Conservation (phyloP, 23 tunicate species). For the Botrylloides violaceus region DNA sequence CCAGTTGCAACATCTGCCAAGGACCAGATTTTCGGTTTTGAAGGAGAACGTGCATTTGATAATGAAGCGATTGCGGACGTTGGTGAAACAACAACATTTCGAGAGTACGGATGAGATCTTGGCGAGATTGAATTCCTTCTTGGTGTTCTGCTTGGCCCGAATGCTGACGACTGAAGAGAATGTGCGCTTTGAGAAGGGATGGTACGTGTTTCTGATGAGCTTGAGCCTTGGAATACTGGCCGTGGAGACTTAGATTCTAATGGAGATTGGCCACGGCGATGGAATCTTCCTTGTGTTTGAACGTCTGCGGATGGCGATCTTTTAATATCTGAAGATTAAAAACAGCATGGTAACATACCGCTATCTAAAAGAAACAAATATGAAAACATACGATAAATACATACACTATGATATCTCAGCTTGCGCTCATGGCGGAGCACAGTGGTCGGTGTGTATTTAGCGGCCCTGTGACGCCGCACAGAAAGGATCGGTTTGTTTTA, state of each 20-base stretch:
- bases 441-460: no score
- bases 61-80: slow-evolving; percentile 35
- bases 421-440: no score
- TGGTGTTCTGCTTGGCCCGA: slow-evolving; percentile 13
- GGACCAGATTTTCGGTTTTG: slow-evolving; percentile 90
- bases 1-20: slow-evolving; percentile 83
- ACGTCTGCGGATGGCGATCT: not conserved
- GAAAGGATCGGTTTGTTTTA: no score
- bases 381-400: no score
- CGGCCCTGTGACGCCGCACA: no score
- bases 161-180: not conserved
- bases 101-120: slow-evolving; percentile 11
- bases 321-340: no score
- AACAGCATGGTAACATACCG: no score
- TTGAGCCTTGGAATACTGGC: slow-evolving; percentile 38
- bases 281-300: not conserved
- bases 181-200: slow-evolving; percentile 6
- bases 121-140: slow-evolving; percentile 21
- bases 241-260: slow-evolving; percentile 5
- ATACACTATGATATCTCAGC: no score
- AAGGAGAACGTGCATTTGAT: slow-evolving; percentile 26
- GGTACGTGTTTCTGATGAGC: slow-evolving; percentile 4
- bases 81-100: slow-evolving; percentile 19
- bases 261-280: not conserved
- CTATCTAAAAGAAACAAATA: no score